These are phyloP conservation scores for Drosophila kanekoi DNA, from an alignment of 2,888 invertebrate species.

Conservation along the genomic window DNA sequence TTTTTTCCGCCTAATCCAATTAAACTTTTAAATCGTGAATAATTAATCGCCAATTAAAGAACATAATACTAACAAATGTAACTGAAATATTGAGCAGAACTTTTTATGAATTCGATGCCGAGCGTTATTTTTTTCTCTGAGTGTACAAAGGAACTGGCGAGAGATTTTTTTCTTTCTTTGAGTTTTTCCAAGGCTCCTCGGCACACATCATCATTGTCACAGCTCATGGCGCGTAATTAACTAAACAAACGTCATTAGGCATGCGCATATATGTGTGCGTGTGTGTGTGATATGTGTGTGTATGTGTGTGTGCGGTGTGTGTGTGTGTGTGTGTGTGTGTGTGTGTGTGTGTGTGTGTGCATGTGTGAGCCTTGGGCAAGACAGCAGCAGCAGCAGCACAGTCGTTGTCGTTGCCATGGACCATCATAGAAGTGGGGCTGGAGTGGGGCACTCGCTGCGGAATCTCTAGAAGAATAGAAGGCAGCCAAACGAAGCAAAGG, in stretches of 20 bases:
- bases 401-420: constrained; percentile 34
- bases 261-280: constrained; percentile 60
- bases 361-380: constrained; percentile 52
- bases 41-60: too few species aligned
- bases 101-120: too few species aligned
- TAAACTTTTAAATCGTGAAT: too few species aligned
- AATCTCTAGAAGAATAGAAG: constrained; percentile 18
- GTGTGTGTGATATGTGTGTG: constrained; percentile 13
- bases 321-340: constrained; percentile 3
- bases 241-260: constrained; percentile 83
- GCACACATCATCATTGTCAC: constrained; percentile 72
- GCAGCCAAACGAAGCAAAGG: constrained; percentile 58
- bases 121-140: not conserved
- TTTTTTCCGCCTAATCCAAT: too few species aligned
- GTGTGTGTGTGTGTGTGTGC: constrained; percentile 10
- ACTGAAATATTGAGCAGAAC: too few species aligned
- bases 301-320: not conserved
- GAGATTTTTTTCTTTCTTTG: constrained; percentile 37
- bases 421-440: constrained; percentile 37
- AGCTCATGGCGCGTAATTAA: constrained; percentile 82
- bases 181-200: constrained; percentile 50
- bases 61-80: too few species aligned
- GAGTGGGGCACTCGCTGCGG: constrained; percentile 9
- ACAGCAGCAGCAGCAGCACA: constrained; percentile 17
- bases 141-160: constrained; percentile 6